Conservation (phyloP, 1,140 invertebrate species). For the Zelostemma sp. region DNA sequence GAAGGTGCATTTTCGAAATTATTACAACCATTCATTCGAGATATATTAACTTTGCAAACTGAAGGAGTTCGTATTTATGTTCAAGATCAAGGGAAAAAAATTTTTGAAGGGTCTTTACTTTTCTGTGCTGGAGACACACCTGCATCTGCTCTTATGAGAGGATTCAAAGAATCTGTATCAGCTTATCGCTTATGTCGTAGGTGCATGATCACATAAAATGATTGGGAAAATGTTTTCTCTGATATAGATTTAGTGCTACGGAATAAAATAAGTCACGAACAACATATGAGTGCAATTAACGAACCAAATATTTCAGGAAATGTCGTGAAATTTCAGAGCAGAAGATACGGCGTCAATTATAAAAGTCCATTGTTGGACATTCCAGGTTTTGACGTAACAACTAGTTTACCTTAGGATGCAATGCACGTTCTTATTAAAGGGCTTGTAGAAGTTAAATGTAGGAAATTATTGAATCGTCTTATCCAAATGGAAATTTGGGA, state of each 20-base stretch:
- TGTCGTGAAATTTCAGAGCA: constrained; percentile 9
- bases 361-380: constrained; percentile 24
- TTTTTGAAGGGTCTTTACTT: constrained; percentile 24
- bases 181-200: constrained; percentile 28
- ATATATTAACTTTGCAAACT: background rate
- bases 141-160: constrained; percentile 25
- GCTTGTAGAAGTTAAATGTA: constrained; percentile 10
- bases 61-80: constrained; percentile 5
- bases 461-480: constrained; percentile 13
- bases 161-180: constrained; percentile 37
- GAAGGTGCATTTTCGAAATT: constrained; percentile 1
- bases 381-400: constrained; percentile 24
- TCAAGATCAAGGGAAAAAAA: background rate
- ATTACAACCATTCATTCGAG: background rate
- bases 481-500: too few relatives aligned
- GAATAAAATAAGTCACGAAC: constrained; percentile 8
- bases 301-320: constrained; percentile 3
- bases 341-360: constrained; percentile 21
- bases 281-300: constrained; percentile 15
- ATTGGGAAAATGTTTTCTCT: constrained; percentile 12
- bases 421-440: constrained; percentile 33
- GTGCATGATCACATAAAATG: constrained; percentile 19
- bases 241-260: constrained; percentile 13
- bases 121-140: constrained; percentile 35
- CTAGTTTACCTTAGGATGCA: constrained; percentile 23